Percentiles rank a stretch among this genome's conserved stretches.
phyloP scores from a whole-genome alignment of 1,140 invertebrate species.

The Aphelenchoides avenae region DNA sequence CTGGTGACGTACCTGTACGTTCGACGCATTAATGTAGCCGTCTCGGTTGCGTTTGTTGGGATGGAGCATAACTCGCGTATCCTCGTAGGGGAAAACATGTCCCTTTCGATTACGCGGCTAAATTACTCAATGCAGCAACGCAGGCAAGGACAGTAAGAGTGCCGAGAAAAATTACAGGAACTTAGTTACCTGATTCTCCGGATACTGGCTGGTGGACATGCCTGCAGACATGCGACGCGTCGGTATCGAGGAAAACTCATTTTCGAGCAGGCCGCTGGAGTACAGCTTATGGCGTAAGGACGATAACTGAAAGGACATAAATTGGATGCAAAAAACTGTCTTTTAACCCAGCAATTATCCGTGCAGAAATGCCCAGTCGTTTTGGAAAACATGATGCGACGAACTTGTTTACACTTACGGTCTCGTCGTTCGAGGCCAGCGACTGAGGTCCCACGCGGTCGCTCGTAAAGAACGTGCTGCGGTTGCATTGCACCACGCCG shows the following conservation, averaged over 20 bases:
- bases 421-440: slow-evolving; percentile 4
- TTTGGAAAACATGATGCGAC: slow-evolving; percentile 10
- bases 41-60: slow-evolving; percentile 60
- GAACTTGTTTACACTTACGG: background rate
- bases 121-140: too few relatives aligned
- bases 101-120: slow-evolving; percentile 59
- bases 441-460: slow-evolving; percentile 5
- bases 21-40: slow-evolving; percentile 64
- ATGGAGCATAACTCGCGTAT: slow-evolving; percentile 60
- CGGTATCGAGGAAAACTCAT: too few relatives aligned
- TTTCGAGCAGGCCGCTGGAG: too few relatives aligned
- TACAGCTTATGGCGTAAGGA: too few relatives aligned
- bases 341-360: too few relatives aligned
- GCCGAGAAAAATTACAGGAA: too few relatives aligned
- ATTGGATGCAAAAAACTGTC: too few relatives aligned
- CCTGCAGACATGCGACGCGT: slow-evolving; percentile 48
- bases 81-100: slow-evolving; percentile 62
- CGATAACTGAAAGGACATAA: too few relatives aligned
- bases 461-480: too few relatives aligned
- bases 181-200: slow-evolving; percentile 45
- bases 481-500: slow-evolving; percentile 19
- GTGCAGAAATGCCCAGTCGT: too few relatives aligned
- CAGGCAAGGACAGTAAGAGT: too few relatives aligned
- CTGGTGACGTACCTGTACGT: slow-evolving; percentile 45
- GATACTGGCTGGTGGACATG: slow-evolving; percentile 39